Evolutionary conservation across 2,888 invertebrate species (phyloP).

Genomic region (Phlogophora meticulosa): DNA sequence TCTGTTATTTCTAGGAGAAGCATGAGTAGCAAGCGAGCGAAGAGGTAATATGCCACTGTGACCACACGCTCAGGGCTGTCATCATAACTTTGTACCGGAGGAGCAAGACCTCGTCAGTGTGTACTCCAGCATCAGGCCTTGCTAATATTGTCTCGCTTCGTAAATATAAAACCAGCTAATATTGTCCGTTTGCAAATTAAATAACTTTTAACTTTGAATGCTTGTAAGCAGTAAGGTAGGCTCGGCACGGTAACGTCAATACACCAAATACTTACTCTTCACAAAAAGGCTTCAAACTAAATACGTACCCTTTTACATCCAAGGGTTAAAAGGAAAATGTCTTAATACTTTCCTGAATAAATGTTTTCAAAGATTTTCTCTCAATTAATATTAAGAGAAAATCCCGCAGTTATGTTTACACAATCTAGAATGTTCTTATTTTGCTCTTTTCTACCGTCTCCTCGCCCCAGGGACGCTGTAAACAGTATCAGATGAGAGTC

Average conservation of each 20-base stretch:
- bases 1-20: slow-evolving; percentile 4
- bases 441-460: too few species aligned
- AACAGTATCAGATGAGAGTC: slow-evolving; percentile 25
- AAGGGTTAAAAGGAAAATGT: slow-evolving; percentile 26
- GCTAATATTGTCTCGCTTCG: neutral
- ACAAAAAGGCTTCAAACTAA: slow-evolving; percentile 34
- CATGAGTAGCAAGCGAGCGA: neutral
- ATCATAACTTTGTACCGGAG: neutral
- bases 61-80: neutral
- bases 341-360: slow-evolving; percentile 35
- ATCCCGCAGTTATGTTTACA: slow-evolving; percentile 10
- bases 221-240: slow-evolving; percentile 12
- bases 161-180: slow-evolving; percentile 6
- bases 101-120: neutral
- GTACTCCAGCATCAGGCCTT: neutral
- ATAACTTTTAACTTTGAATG: slow-evolving; percentile 33
- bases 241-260: slow-evolving; percentile 14
- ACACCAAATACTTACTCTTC: slow-evolving; percentile 31
- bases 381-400: neutral
- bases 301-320: slow-evolving; percentile 22
- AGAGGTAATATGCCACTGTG: slow-evolving; percentile 1
- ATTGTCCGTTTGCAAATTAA: slow-evolving; percentile 11
- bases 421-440: slow-evolving; percentile 13
- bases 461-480: slow-evolving; percentile 22
- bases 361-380: slow-evolving; percentile 23